These are phyloP conservation scores for Wasmannia auropunctata DNA, from an alignment of 1,140 invertebrate genomes.

Conservation along the genomic window DNA sequence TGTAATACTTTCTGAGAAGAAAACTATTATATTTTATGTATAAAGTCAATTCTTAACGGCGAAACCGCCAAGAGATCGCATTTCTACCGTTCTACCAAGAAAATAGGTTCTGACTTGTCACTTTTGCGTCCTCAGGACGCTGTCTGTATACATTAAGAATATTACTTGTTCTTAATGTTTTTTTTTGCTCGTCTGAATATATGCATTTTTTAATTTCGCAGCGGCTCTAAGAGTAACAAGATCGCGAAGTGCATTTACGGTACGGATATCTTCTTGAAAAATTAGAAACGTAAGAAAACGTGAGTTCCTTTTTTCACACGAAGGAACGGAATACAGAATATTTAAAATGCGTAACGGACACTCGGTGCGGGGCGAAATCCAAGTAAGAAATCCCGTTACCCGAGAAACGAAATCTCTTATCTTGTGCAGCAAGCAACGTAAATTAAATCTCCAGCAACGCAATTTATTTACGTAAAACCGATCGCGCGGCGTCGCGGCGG, in stretches of 20 bases:
- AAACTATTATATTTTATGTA: not conserved
- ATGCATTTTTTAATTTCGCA: conserved; percentile 37
- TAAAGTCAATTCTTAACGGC: not conserved
- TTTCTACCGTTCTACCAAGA: not conserved
- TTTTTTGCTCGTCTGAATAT: conserved; percentile 3
- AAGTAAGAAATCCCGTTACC: not conserved
- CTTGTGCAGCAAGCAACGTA: not conserved
- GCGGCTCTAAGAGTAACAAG: not conserved
- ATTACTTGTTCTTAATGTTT: conserved; percentile 43
- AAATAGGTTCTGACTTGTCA: conserved; percentile 27
- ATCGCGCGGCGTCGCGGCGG: not conserved
- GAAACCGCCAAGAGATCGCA: not conserved
- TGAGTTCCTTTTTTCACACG: not conserved
- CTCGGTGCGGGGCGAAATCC: not conserved
- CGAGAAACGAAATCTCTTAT: not conserved
- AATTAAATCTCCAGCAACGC: conserved; percentile 8
- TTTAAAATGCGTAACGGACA: conserved; percentile 21
- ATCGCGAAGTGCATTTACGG: not conserved
- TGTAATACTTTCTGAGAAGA: not conserved
- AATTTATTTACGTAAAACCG: conserved; percentile 29
- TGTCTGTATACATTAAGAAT: conserved; percentile 47
- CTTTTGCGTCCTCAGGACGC: not conserved
- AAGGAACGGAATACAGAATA: not conserved
- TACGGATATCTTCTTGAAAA: conserved; percentile 1
- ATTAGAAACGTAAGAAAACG: conserved; percentile 11